A percentile compares a stretch with the other conserved stretches of the same genome.
Evolutionary conservation across 2,797 vertebrate genomes (phyloP).

Genomic region (Coracias cyanogaster): DNA sequence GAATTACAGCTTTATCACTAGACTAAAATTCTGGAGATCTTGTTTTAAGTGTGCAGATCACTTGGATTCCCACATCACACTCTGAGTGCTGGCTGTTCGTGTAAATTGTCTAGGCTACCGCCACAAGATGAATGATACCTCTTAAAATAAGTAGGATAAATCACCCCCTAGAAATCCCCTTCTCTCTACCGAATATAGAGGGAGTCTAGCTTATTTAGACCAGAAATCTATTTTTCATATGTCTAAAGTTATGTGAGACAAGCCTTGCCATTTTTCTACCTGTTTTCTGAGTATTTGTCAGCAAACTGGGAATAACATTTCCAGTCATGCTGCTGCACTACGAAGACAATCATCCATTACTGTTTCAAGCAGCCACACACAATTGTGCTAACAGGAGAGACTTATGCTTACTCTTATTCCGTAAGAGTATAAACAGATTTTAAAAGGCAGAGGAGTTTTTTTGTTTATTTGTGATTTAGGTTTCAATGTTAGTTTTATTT

Average conservation of each 20-base stretch:
- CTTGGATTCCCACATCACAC: neutral
- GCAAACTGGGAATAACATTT: neutral
- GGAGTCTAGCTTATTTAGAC: neutral
- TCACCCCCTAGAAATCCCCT: neutral
- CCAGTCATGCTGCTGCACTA: neutral
- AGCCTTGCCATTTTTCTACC: neutral
- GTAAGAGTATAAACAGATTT: neutral
- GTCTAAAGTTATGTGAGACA: neutral
- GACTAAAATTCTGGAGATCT: neutral
- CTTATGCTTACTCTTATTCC: neutral
- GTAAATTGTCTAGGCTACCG: neutral
- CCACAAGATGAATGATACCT: neutral
- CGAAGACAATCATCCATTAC: neutral
- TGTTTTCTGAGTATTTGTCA: neutral
- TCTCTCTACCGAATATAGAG: neutral
- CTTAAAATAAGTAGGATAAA: conserved; percentile 26
- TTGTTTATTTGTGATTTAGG: neutral
- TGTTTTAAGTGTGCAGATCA: neutral
- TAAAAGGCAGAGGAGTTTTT: neutral
- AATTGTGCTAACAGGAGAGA: neutral
- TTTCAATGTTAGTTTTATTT: neutral
- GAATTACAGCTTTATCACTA: neutral
- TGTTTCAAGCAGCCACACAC: neutral
- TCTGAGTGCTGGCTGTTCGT: neutral
- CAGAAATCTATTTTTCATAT: conserved; percentile 32